phyloP scores from a whole-genome alignment of 1,140 invertebrate species.

The Cepaea nemoralis region DNA sequence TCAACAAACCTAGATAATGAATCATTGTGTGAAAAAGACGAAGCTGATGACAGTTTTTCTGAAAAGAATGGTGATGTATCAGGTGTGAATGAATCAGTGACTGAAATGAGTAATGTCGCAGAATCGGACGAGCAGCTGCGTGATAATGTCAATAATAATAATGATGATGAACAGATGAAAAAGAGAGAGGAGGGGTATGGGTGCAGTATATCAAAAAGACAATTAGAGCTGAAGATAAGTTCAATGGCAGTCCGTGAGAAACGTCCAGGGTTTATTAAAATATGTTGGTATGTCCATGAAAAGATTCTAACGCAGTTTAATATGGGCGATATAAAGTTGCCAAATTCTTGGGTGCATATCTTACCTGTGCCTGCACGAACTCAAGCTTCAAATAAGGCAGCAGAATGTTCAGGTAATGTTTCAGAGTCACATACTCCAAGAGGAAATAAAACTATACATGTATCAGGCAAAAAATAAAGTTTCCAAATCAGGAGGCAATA shows the following conservation, averaged over 20 bases:
- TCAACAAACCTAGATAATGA: conserved; percentile 71
- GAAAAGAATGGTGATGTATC: conserved; percentile 32
- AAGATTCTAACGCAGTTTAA: conserved; percentile 76
- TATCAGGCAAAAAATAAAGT: not conserved
- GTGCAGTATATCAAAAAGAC: conserved; percentile 66
- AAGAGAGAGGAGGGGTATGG: conserved; percentile 36
- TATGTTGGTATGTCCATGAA: conserved; percentile 80
- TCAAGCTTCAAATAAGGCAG: conserved; percentile 24
- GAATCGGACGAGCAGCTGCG: not conserved
- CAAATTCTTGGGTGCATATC: conserved; percentile 40
- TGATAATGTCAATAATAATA: conserved; percentile 17
- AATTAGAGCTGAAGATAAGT: conserved; percentile 67
- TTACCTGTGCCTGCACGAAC: not conserved
- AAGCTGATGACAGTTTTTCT: conserved; percentile 48
- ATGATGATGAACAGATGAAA: not conserved
- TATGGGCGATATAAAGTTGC: conserved; percentile 71
- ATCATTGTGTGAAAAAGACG: conserved; percentile 25
- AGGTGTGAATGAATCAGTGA: conserved; percentile 23
- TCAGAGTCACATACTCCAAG: not conserved
- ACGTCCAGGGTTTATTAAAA: conserved; percentile 72
- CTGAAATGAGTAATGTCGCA: not conserved
- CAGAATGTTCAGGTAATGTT: not conserved
- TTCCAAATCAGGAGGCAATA: not conserved
- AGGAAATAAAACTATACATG: not conserved
- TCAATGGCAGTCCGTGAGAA: conserved; percentile 76